phyloP scores from a whole-genome alignment of 2,888 invertebrate genomes.

The Erpobdella octoculata region DNA sequence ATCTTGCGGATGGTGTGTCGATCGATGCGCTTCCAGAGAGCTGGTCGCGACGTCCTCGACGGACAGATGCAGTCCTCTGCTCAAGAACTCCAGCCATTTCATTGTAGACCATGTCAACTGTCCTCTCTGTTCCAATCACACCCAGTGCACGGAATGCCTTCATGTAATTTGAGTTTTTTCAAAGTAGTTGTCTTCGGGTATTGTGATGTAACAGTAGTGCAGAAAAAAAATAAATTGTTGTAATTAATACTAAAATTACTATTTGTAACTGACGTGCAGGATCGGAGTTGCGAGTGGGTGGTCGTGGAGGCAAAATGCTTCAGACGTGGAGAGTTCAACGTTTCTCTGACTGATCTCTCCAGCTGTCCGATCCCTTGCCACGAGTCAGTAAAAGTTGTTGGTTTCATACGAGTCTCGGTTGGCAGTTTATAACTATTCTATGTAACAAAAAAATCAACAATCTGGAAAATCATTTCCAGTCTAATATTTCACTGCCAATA shows the following conservation, averaged over 20 bases:
- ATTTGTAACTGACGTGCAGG: slow-evolving; percentile 38
- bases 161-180: background rate
- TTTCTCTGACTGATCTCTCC: slow-evolving; percentile 58
- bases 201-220: too few relatives aligned
- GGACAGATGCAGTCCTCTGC: slow-evolving; percentile 18
- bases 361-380: slow-evolving; percentile 77
- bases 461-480: too few relatives aligned
- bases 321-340: slow-evolving; percentile 61
- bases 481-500: too few relatives aligned
- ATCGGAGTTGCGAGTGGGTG: slow-evolving; percentile 75
- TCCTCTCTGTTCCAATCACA: slow-evolving; percentile 78
- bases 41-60: slow-evolving; percentile 28
- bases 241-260: too few relatives aligned
- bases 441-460: too few relatives aligned
- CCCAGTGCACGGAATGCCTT: slow-evolving; percentile 66
- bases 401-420: too few relatives aligned
- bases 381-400: slow-evolving; percentile 47
- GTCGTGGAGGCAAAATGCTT: slow-evolving; percentile 77
- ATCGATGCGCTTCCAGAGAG: slow-evolving; percentile 20
- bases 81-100: slow-evolving; percentile 27
- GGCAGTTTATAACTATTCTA: too few relatives aligned
- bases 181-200: too few relatives aligned
- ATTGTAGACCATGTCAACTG: slow-evolving; percentile 59
- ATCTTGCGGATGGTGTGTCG: slow-evolving; percentile 77
- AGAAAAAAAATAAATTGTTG: too few relatives aligned